These are phyloP conservation scores for Penelope pileata DNA, from an alignment of 2,113 vertebrate species.

Conservation along the genomic window DNA sequence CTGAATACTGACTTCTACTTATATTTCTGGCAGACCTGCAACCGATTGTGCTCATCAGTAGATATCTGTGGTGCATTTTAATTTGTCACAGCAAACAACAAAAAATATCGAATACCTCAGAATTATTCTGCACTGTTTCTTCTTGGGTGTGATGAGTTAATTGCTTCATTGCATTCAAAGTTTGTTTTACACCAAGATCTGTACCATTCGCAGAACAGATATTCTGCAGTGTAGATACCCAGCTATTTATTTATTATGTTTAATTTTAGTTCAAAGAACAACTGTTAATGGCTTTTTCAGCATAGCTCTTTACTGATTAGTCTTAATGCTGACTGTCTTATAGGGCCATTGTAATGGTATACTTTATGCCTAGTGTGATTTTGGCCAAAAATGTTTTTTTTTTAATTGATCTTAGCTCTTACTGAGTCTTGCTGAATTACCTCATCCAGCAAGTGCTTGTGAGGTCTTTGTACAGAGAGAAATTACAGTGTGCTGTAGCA, in stretches of 20 bases:
- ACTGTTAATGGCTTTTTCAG: background rate
- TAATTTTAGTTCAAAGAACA: background rate
- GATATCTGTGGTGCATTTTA: background rate
- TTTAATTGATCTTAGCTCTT: background rate
- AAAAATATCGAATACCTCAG: background rate
- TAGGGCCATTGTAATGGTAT: background rate
- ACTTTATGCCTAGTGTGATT: background rate
- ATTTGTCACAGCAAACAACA: background rate
- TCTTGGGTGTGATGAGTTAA: background rate
- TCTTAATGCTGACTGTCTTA: background rate
- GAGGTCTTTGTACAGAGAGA: background rate
- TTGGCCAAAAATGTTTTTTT: background rate
- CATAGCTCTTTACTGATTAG: background rate
- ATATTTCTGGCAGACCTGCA: background rate
- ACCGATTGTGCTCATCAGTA: background rate
- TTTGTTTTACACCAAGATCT: background rate
- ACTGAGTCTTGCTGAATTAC: background rate
- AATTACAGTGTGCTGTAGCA: background rate
- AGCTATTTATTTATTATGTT: background rate
- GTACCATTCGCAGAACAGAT: background rate
- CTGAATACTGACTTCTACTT: background rate
- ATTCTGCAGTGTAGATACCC: background rate
- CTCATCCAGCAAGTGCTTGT: background rate
- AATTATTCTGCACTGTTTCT: background rate
- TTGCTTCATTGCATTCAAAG: background rate